These are phyloP conservation scores for Microctenopoma lineatum DNA, from an alignment of 2,797 vertebrate species.

Conservation along the genomic window DNA sequence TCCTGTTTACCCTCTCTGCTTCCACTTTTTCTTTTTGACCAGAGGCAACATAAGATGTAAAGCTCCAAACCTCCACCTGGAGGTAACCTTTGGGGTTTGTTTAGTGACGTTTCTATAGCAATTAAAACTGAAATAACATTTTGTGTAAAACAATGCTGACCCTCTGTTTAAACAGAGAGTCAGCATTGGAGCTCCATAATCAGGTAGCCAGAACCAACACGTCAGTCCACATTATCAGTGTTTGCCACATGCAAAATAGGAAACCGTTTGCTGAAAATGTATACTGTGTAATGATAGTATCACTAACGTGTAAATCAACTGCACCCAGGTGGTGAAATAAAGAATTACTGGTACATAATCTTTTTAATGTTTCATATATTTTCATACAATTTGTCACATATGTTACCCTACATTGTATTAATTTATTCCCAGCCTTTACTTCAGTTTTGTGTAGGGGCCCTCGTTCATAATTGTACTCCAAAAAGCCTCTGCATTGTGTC, in stretches of 20 bases:
- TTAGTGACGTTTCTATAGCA: not conserved
- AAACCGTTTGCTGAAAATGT: not conserved
- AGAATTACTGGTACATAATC: not conserved
- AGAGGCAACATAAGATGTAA: not conserved
- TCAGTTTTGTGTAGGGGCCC: not conserved
- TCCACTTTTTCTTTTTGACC: slow-evolving; percentile 2
- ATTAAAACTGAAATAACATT: not conserved
- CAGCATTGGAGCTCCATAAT: not conserved
- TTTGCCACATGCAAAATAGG: not conserved
- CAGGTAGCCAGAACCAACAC: not conserved
- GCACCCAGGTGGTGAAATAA: not conserved
- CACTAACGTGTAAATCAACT: not conserved
- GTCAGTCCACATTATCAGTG: not conserved
- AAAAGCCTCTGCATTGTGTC: not conserved
- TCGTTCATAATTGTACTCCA: not conserved
- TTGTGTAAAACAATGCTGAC: not conserved
- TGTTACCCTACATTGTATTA: not conserved
- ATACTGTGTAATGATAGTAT: no score
- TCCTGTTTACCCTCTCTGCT: not conserved
- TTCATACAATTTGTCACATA: not conserved
- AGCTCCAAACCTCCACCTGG: not conserved
- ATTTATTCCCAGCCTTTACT: not conserved
- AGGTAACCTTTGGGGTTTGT: slow-evolving; percentile 20
- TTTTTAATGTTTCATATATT: not conserved
- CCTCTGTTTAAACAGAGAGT: not conserved